Base-by-base conservation (phyloP, 2,888 invertebrate species). In the Ptychoptera albimana region DNA sequence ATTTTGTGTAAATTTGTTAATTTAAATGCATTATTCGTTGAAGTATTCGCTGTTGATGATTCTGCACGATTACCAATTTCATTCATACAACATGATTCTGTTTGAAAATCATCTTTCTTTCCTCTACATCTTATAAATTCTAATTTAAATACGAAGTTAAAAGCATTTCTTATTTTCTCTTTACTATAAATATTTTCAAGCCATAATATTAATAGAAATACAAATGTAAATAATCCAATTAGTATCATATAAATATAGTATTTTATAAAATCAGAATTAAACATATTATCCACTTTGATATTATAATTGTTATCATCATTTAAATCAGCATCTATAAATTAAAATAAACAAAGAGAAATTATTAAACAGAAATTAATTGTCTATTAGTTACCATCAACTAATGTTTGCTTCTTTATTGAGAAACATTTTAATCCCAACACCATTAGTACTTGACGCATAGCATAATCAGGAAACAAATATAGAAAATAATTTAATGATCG, bases 1-100 rank as follows among this genome's bases (percentile, higher is more conserved):
- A 64, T 67, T 60, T 83, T 83, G 49, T 71, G 70, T 2, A 84
- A 52, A 44, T 75, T 63, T 41, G 69, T 57, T 1, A 76, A 73
- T 5, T 79, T 52, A 52, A 82, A 57, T 10, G 74, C 68, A 51
- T 74, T 69, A 8, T 47, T 42, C 2, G 14, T 8, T 23, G 35
- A 16, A 10, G 14, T 40, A 9, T 34, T 16, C 11, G 11, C 12
- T 34, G 11, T 15, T 8, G 32, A 11, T 13, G 3, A 10, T 7
- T 8, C 14, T 14, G 14, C n/a, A 11, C 1, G 52, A 45, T 10
- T 46, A n/a, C n/a, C n/a, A 34, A 34, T 34, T n/a, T 34, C n/a
- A 11, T 10, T 34, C n/a, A 34, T 34, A 11, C 11, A 8, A 34
- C n/a, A 34, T 34, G n/a, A 11, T 6, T 11, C 9, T 9, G 8